A percentile compares a stretch with the other conserved stretches of the same genome.
Evolutionary conservation across 1,140 invertebrate species (phyloP).

Genomic region (Drosophila nikananu): DNA sequence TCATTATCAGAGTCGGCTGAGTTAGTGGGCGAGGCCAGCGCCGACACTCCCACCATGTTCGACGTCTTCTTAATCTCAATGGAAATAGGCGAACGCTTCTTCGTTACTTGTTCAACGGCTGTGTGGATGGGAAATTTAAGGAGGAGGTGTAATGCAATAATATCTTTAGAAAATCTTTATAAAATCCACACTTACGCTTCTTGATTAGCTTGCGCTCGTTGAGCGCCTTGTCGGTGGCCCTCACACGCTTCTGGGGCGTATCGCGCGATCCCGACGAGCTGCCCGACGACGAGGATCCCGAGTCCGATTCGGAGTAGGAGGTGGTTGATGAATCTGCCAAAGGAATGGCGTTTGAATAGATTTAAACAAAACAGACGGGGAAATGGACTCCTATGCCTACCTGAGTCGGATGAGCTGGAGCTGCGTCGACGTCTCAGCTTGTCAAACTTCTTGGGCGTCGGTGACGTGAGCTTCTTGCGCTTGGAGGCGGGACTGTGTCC

Average conservation of each 20-base stretch:
- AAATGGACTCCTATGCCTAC: conserved; percentile 61
- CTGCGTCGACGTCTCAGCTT: conserved; percentile 66
- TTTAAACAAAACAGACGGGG: neutral
- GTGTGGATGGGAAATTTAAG: neutral
- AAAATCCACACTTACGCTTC: conserved; percentile 67
- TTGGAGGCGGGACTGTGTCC: conserved; percentile 74
- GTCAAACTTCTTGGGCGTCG: conserved; percentile 65
- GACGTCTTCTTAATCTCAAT: conserved; percentile 86
- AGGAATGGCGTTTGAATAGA: neutral
- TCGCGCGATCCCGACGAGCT: conserved; percentile 85
- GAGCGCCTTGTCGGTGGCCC: conserved; percentile 75
- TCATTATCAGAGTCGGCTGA: conserved; percentile 80
- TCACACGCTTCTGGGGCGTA: conserved; percentile 76
- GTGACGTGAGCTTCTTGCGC: conserved; percentile 67
- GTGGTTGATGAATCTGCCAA: conserved; percentile 86
- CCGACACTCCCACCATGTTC: conserved; percentile 85
- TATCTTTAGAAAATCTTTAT: neutral
- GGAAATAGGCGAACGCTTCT: conserved; percentile 86
- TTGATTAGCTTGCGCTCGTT: conserved; percentile 86
- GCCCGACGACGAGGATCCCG: conserved; percentile 87
- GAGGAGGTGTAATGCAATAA: neutral
- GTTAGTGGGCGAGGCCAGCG: conserved; percentile 85
- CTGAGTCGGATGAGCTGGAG: conserved; percentile 86
- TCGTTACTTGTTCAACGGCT: conserved; percentile 75
- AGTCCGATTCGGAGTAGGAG: conserved; percentile 86